Percentiles rank a stretch among this genome's conserved stretches.
Evolutionary conservation across 1,140 invertebrate genomes (phyloP).

Genomic region (Dendroctonus valens): DNA sequence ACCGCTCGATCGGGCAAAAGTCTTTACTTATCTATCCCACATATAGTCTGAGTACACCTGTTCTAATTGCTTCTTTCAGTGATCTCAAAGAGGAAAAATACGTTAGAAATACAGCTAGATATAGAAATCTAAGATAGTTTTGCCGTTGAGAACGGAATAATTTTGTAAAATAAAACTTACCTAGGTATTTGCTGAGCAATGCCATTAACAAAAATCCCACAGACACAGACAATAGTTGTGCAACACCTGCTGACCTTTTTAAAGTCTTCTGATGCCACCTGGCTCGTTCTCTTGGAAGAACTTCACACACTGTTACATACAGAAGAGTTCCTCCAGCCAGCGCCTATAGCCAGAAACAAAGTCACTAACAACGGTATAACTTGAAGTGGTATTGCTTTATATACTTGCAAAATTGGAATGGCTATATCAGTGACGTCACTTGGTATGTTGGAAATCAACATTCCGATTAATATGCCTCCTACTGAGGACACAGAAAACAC

Average conservation of each 20-base stretch:
- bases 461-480: conserved; percentile 64
- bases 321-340: conserved; percentile 88
- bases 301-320: conserved; percentile 91
- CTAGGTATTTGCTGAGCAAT: conserved; percentile 54
- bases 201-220: conserved; percentile 64
- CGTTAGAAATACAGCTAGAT: no score
- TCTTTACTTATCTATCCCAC: no score
- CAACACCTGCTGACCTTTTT: conserved; percentile 56
- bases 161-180: conserved; percentile 36
- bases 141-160: no score
- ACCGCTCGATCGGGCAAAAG: no score
- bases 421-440: conserved; percentile 51
- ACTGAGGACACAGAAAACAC: conserved; percentile 68
- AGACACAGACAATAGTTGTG: conserved; percentile 59
- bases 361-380: not conserved
- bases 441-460: conserved; percentile 56
- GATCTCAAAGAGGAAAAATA: no score
- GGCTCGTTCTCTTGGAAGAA: conserved; percentile 76
- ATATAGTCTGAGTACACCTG: no score
- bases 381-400: not conserved
- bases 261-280: conserved; percentile 59
- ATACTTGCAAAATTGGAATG: conserved; percentile 61
- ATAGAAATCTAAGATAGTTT: no score
- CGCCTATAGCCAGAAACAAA: conserved; percentile 54
- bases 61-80: no score